Conservation (phyloP, 2,113 vertebrate species). For the Esox niger region DNA sequence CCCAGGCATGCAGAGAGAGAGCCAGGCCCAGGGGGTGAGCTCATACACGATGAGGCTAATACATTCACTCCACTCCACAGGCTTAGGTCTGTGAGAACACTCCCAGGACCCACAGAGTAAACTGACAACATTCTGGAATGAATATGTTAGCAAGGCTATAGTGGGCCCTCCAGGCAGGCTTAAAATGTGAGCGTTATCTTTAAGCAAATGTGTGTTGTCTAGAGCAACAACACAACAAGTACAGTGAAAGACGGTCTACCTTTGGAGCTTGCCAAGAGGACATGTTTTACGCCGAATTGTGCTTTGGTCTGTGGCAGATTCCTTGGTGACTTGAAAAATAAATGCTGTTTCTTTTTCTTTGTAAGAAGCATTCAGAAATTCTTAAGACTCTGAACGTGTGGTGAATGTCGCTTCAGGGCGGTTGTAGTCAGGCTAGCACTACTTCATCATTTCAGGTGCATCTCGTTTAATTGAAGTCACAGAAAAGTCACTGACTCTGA, state of each 20-base stretch:
- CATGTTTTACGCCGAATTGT: conserved; percentile 12
- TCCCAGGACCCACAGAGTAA: conserved; percentile 34
- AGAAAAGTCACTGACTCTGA: conserved; percentile 36
- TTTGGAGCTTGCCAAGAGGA: conserved; percentile 28
- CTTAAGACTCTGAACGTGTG: neutral
- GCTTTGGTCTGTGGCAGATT: conserved; percentile 23
- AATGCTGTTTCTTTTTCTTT: neutral
- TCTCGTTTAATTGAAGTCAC: conserved; percentile 33
- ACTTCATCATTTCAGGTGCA: conserved; percentile 40
- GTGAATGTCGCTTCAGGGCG: conserved; percentile 24
- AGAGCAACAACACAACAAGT: too few species aligned
- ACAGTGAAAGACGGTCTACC: conserved; percentile 11
- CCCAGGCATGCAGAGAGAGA: conserved; percentile 48
- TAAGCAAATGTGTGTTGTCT: too few species aligned
- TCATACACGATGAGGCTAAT: conserved; percentile 46
- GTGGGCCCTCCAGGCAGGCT: conserved; percentile 1
- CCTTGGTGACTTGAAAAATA: too few species aligned
- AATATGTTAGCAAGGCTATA: conserved; percentile 47
- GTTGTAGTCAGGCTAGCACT: conserved; percentile 3
- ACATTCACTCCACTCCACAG: conserved; percentile 52
- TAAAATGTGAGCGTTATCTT: too few species aligned
- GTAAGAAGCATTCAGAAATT: neutral
- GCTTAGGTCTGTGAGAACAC: conserved; percentile 47
- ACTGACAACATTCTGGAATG: conserved; percentile 55
- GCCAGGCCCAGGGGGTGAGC: conserved; percentile 29